Evolutionary conservation across 2,797 vertebrate species (phyloP).

Genomic region (Harpagifer antarcticus): DNA sequence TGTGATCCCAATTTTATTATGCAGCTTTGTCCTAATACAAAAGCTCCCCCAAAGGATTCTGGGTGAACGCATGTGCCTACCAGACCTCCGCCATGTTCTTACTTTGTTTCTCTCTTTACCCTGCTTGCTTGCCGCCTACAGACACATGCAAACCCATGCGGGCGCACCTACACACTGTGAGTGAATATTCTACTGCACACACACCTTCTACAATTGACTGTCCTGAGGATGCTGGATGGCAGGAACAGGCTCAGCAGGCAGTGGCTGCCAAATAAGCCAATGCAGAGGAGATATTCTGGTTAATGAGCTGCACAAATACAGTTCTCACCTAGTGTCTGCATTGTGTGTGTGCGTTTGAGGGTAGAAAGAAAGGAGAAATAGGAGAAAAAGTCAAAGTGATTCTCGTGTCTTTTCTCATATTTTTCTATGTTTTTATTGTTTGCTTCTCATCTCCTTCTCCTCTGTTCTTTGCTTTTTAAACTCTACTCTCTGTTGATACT

Average conservation of each 20-base stretch:
- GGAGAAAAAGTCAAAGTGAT: slow-evolving; percentile 16
- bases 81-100: slow-evolving; percentile 30
- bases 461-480: slow-evolving; percentile 15
- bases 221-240: slow-evolving; percentile 56
- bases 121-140: slow-evolving; percentile 35
- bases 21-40: slow-evolving; percentile 79
- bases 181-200: slow-evolving; percentile 37
- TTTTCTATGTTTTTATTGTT: slow-evolving; percentile 1
- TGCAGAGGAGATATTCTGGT: slow-evolving; percentile 59
- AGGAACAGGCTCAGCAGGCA: slow-evolving; percentile 56
- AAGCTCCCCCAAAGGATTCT: slow-evolving; percentile 74
- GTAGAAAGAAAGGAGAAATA: slow-evolving; percentile 9
- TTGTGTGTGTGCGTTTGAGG: slow-evolving; percentile 8
- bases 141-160: slow-evolving; percentile 51
- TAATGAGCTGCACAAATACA: slow-evolving; percentile 70
- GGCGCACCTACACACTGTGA: slow-evolving; percentile 47
- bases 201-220: slow-evolving; percentile 54
- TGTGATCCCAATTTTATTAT: slow-evolving; percentile 81
- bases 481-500: neutral
- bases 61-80: slow-evolving; percentile 44
- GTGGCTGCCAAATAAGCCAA: slow-evolving; percentile 61
- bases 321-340: slow-evolving; percentile 37
- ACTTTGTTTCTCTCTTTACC: slow-evolving; percentile 39
- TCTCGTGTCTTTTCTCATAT: slow-evolving; percentile 14
- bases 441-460: slow-evolving; percentile 1